Evolutionary conservation across 2,113 vertebrate genomes (phyloP).

Genomic region (Heterochromis multidens): DNA sequence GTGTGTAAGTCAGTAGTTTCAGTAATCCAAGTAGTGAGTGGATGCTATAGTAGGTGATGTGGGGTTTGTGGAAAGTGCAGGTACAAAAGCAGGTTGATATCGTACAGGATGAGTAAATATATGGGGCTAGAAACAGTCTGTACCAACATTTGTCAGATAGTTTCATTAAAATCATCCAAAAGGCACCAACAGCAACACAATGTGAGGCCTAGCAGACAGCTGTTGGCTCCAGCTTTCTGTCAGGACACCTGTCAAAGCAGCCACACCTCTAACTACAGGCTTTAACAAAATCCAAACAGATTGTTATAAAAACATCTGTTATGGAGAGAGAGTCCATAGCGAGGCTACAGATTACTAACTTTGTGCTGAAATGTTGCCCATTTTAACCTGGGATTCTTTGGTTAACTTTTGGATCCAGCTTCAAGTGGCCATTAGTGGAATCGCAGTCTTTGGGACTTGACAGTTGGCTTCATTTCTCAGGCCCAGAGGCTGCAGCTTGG

Average conservation of each 20-base stretch:
- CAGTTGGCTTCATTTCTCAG: not conserved
- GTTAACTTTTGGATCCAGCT: not conserved
- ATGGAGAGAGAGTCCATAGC: not conserved
- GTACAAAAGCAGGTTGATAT: not conserved
- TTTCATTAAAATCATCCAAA: not conserved
- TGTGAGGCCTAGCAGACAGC: not conserved
- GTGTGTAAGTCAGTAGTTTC: not conserved
- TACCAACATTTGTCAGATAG: too few species aligned
- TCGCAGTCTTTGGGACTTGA: not conserved
- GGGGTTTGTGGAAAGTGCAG: not conserved
- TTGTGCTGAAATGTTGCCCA: accelerated
- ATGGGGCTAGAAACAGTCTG: not conserved
- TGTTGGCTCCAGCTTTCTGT: too few species aligned
- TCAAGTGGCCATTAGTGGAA: not conserved
- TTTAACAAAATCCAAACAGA: not conserved
- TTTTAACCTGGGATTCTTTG: not conserved
- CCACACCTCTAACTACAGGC: too few species aligned
- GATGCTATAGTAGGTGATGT: not conserved
- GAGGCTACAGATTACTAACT: not conserved
- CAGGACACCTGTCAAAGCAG: too few species aligned
- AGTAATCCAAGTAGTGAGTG: not conserved
- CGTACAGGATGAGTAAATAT: not conserved
- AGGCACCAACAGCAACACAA: not conserved
- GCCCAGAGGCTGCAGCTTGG: not conserved
- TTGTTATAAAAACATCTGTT: not conserved